These are phyloP conservation scores for Phalera bucephala DNA, from an alignment of 2,888 invertebrate species.

Conservation along the genomic window DNA sequence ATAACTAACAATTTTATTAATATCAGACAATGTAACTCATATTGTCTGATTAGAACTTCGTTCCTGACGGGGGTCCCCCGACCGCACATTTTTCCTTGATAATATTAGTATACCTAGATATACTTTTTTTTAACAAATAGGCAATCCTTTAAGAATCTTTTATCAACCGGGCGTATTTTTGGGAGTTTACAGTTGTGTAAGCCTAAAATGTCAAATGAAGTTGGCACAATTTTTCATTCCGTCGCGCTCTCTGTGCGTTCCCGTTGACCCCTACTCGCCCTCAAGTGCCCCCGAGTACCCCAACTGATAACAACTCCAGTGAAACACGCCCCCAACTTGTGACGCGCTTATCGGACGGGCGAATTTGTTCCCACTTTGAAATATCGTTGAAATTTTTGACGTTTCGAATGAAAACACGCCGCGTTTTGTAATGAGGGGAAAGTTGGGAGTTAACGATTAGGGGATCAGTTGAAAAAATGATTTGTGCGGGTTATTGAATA, in stretches of 20 bases:
- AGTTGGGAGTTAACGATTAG: conserved; percentile 24
- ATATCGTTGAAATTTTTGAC: conserved; percentile 66
- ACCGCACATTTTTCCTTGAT: no score
- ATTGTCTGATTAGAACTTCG: no score
- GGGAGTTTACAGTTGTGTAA: no score
- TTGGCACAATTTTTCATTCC: conserved; percentile 22
- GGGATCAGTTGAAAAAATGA: conserved; percentile 12
- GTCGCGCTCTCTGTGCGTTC: conserved; percentile 10
- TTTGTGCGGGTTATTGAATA: conserved; percentile 22
- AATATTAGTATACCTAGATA: no score
- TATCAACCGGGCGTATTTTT: no score
- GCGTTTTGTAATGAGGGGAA: conserved; percentile 36
- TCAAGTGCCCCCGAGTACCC: conserved; percentile 21
- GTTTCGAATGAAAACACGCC: conserved; percentile 48
- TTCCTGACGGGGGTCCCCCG: no score
- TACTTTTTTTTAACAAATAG: no score
- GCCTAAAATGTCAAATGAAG: no score
- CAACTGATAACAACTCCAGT: conserved; percentile 74
- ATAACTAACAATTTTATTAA: no score
- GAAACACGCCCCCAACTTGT: conserved; percentile 62
- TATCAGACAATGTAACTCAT: no score
- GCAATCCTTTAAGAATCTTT: no score
- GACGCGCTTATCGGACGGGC: conserved; percentile 50
- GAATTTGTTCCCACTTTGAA: conserved; percentile 65
- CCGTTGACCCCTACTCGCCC: conserved; percentile 14